Percentiles rank a stretch among this genome's conserved stretches.
These are phyloP conservation scores for Ametastegia equiseti DNA, from an alignment of 2,888 invertebrate species.

Conservation along the genomic window DNA sequence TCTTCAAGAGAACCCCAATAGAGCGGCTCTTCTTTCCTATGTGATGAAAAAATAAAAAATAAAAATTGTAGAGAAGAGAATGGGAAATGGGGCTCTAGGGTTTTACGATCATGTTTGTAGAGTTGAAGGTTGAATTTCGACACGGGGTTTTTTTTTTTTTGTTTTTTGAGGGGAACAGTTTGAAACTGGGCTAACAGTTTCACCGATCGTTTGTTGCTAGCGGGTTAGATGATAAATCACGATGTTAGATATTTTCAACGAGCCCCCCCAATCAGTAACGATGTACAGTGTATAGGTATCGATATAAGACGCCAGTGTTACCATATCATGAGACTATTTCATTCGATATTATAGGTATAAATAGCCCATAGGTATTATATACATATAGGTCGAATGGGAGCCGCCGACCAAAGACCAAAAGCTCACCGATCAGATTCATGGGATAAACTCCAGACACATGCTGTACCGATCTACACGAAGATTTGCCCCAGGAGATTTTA, in stretches of 20 bases:
- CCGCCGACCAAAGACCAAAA: constrained; percentile 7
- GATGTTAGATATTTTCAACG: neutral
- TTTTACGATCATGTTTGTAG: constrained; percentile 1
- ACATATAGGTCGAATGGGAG: neutral
- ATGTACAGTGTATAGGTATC: no score
- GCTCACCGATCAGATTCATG: constrained; percentile 14
- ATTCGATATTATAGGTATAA: neutral
- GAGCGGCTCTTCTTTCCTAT: neutral
- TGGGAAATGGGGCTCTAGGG: neutral
- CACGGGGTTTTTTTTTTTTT: constrained; percentile 4
- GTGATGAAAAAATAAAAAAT: neutral
- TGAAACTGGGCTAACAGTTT: constrained; percentile 26
- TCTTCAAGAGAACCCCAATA: neutral
- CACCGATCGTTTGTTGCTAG: constrained; percentile 24
- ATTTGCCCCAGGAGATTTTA: neutral
- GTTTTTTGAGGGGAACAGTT: no score
- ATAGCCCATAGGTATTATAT: neutral
- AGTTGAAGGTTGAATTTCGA: neutral
- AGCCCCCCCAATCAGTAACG: constrained; percentile 23
- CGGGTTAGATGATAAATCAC: constrained; percentile 29
- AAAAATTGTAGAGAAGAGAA: neutral
- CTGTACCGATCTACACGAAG: neutral
- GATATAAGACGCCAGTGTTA: neutral
- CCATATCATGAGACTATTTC: constrained; percentile 9
- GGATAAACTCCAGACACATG: neutral